Conservation (phyloP, 2,113 vertebrate species). For the Telmatochromis sp. region DNA sequence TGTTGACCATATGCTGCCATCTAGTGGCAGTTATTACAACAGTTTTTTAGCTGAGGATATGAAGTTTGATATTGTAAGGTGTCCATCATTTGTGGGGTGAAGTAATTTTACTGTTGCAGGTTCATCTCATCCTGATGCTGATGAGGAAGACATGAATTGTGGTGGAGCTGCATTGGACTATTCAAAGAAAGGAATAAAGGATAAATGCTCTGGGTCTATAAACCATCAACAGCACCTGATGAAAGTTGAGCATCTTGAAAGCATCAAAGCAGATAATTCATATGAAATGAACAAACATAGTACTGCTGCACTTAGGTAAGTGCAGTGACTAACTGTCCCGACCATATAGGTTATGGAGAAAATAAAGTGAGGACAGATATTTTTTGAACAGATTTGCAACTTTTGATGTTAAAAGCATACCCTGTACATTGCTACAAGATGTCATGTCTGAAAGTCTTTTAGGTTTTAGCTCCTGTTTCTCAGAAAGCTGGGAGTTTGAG, state of each 20-base stretch:
- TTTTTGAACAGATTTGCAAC: neutral
- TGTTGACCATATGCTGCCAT: neutral
- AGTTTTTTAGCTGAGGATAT: neutral
- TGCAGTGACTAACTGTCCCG: neutral
- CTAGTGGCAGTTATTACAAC: neutral
- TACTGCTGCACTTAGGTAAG: neutral
- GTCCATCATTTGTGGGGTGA: accelerated
- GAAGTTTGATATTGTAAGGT: neutral
- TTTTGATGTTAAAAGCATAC: neutral
- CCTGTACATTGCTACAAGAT: neutral
- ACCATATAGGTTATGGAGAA: neutral
- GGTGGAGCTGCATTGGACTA: neutral
- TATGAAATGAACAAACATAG: neutral
- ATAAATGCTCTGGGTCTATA: accelerated
- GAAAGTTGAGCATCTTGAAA: neutral
- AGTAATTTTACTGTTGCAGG: neutral
- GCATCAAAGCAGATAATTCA: neutral
- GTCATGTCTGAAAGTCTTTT: neutral
- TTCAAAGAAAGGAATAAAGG: neutral
- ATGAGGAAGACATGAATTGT: neutral
- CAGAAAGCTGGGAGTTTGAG: neutral
- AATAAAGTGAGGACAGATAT: neutral
- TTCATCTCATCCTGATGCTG: neutral
- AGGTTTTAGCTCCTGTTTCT: neutral
- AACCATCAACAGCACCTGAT: neutral